phyloP scores from a whole-genome alignment of 2,113 vertebrate species.

The Cynopterus brachyotis region DNA sequence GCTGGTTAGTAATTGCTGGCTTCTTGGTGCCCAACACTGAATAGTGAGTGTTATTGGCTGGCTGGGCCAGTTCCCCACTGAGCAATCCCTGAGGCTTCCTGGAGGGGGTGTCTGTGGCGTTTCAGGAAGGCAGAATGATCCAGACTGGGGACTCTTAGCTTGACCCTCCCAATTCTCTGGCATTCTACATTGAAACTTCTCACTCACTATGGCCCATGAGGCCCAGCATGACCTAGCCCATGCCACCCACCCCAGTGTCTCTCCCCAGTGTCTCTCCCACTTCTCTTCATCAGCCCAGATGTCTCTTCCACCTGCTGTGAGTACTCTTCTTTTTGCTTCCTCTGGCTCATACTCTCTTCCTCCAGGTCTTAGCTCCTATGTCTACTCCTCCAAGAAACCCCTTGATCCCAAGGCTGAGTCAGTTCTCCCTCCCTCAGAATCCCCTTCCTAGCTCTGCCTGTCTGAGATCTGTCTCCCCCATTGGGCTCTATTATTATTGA shows the following conservation, averaged over 20 bases:
- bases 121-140: not conserved
- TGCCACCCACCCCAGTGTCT: not conserved
- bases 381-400: not conserved
- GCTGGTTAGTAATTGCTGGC: not conserved
- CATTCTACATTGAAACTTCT: not conserved
- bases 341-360: not conserved
- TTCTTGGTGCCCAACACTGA: not conserved
- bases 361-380: not conserved
- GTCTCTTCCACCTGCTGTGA: not conserved
- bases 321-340: not conserved
- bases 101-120: not conserved
- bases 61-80: not conserved
- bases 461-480: not conserved
- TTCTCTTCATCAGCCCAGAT: rapidly evolving
- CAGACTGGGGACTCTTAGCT: not conserved
- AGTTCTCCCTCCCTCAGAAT: rapidly evolving
- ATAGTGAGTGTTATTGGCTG: not conserved
- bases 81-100: not conserved
- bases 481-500: not conserved
- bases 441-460: not conserved
- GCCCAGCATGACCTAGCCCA: not conserved
- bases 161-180: not conserved
- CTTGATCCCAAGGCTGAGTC: not conserved
- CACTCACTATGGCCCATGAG: not conserved
- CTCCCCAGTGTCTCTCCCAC: not conserved